phyloP scores from a whole-genome alignment of 2,888 invertebrate genomes.

The Emesis russula region DNA sequence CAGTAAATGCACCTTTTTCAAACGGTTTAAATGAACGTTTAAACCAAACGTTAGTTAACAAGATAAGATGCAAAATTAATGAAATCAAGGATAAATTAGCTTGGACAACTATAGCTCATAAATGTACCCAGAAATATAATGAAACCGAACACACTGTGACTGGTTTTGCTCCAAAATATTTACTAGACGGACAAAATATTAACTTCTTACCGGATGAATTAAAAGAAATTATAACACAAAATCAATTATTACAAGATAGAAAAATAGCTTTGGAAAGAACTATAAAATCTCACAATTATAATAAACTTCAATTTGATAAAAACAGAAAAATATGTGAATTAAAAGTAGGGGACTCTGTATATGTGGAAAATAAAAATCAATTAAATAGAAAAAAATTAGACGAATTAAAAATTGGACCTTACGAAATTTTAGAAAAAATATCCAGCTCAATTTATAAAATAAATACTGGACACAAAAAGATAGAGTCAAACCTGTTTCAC shows the following conservation, averaged over 20 bases:
- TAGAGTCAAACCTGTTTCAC: slow-evolving; percentile 82
- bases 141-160: slow-evolving; percentile 68
- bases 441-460: slow-evolving; percentile 87
- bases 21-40: no score
- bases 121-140: slow-evolving; percentile 34
- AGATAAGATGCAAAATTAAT: no score
- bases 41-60: no score
- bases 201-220: slow-evolving; percentile 64
- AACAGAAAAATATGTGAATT: slow-evolving; percentile 56
- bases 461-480: slow-evolving; percentile 84
- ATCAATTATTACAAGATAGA: slow-evolving; percentile 51
- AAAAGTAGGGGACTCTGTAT: slow-evolving; percentile 58
- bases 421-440: slow-evolving; percentile 76
- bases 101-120: no score
- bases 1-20: no score
- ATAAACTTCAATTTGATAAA: slow-evolving; percentile 61
- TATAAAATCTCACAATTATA: slow-evolving; percentile 28
- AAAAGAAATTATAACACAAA: slow-evolving; percentile 46
- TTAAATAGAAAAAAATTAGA: slow-evolving; percentile 71
- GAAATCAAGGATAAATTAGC: no score
- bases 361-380: slow-evolving; percentile 66
- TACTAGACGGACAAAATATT: slow-evolving; percentile 56
- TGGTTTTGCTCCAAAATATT: slow-evolving; percentile 62
- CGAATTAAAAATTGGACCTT: slow-evolving; percentile 68
- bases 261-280: slow-evolving; percentile 64